Evolutionary conservation across 2,888 invertebrate species (phyloP).

Genomic region (Drosophila anceps): DNA sequence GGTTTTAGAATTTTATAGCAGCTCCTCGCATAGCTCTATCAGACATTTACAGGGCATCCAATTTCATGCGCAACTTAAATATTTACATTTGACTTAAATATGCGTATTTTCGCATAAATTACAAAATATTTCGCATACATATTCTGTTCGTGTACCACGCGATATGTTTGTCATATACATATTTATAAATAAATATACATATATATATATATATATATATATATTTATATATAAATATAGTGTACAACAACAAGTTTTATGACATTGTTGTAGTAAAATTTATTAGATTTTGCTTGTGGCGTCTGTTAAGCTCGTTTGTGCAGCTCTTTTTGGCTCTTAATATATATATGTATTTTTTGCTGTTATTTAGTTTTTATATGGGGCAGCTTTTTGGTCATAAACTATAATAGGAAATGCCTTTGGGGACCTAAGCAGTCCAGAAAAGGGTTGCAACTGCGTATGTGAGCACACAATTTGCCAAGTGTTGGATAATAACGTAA

Average conservation of each 20-base stretch:
- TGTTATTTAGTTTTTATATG: conserved; percentile 71
- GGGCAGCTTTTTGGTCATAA: conserved; percentile 67
- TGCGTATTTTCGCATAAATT: conserved; percentile 78
- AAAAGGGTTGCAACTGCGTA: conserved; percentile 38
- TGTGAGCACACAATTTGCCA: conserved; percentile 20
- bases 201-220: conserved; percentile 14
- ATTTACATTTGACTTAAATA: conserved; percentile 80
- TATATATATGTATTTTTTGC: conserved; percentile 13
- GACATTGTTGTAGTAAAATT: conserved; percentile 78
- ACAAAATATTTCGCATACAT: conserved; percentile 67
- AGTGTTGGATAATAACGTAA: conserved; percentile 26
- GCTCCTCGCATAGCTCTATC: conserved; percentile 56
- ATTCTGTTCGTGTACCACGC: conserved; percentile 60
- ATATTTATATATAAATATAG: background rate
- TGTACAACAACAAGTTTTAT: conserved; percentile 59
- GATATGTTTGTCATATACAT: conserved; percentile 52
- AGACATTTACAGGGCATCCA: conserved; percentile 65
- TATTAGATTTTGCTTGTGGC: conserved; percentile 73
- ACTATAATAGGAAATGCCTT: conserved; percentile 71
- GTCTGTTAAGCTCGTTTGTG: conserved; percentile 61
- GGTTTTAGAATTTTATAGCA: conserved; percentile 69
- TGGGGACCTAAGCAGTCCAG: conserved; percentile 37
- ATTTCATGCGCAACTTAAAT: conserved; percentile 76
- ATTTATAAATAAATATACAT: conserved; percentile 11
- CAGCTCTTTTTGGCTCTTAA: conserved; percentile 22